Evolutionary conservation across 2,113 vertebrate genomes (phyloP).

Genomic region (Mus spicilegus): DNA sequence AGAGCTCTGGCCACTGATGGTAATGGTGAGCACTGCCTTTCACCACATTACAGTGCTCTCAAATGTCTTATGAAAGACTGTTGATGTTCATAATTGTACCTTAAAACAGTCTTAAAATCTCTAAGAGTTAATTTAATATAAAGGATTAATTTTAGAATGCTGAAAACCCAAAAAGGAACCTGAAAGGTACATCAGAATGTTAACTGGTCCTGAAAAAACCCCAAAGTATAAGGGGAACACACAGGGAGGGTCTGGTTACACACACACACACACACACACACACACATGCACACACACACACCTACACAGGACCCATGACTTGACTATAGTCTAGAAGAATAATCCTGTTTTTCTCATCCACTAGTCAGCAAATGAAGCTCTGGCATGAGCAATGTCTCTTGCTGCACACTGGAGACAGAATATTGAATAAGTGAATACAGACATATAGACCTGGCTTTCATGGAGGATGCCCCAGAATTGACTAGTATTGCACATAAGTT

Average conservation of each 20-base stretch:
- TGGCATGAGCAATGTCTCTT: not conserved
- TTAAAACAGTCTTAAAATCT: not conserved
- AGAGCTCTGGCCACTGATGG: not conserved
- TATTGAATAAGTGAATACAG: not conserved
- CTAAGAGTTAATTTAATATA: not conserved
- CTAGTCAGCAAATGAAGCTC: too few relatives aligned
- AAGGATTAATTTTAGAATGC: not conserved
- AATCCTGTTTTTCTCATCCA: not conserved
- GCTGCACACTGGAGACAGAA: not conserved
- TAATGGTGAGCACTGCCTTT: not conserved
- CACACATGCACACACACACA: not conserved
- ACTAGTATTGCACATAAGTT: too few relatives aligned
- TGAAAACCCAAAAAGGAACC: not conserved
- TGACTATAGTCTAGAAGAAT: not conserved
- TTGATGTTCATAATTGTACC: not conserved
- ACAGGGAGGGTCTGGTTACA: not conserved
- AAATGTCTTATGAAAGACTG: not conserved
- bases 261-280: not conserved
- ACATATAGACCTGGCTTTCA: not conserved
- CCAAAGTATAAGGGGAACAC: not conserved
- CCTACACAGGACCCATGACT: not conserved
- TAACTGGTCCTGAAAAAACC: not conserved
- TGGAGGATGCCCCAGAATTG: not conserved
- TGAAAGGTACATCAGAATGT: not conserved
- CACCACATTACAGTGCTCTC: not conserved